Percentiles rank a stretch among this genome's conserved stretches.
Conservation (phyloP, 2,888 invertebrate species). For the Tuta absoluta region DNA sequence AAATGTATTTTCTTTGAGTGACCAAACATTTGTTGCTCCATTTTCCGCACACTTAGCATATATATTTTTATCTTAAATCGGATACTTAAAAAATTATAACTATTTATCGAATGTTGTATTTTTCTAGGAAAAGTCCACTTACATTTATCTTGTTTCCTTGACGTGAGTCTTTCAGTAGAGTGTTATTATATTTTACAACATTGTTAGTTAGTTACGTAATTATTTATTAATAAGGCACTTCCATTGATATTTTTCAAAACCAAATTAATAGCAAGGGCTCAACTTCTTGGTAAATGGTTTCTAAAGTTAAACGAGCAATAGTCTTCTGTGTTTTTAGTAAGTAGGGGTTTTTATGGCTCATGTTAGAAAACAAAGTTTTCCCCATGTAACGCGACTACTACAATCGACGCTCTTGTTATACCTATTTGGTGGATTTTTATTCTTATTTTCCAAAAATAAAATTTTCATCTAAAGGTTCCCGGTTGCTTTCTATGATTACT, state of each 20-base stretch:
- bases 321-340: background rate
- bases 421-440: background rate
- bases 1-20: too few relatives aligned
- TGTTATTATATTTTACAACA: background rate
- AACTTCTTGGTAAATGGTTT: background rate
- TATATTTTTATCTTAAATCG: too few relatives aligned
- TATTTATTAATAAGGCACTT: background rate
- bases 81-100: background rate
- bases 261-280: too few relatives aligned
- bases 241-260: background rate
- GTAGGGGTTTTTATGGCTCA: background rate
- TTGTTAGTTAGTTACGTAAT: background rate
- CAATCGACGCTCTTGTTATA: background rate
- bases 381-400: background rate
- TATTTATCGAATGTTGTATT: background rate
- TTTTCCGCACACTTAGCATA: too few relatives aligned
- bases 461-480: too few relatives aligned
- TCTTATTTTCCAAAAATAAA: too few relatives aligned
- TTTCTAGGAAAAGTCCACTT: background rate
- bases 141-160: background rate
- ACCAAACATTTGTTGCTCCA: too few relatives aligned
- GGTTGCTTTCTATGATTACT: too few relatives aligned
- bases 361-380: background rate
- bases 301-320: background rate
- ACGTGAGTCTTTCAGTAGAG: background rate